phyloP scores from a whole-genome alignment of 2,113 vertebrate genomes.

The Cyphomyrus plagiostoma region DNA sequence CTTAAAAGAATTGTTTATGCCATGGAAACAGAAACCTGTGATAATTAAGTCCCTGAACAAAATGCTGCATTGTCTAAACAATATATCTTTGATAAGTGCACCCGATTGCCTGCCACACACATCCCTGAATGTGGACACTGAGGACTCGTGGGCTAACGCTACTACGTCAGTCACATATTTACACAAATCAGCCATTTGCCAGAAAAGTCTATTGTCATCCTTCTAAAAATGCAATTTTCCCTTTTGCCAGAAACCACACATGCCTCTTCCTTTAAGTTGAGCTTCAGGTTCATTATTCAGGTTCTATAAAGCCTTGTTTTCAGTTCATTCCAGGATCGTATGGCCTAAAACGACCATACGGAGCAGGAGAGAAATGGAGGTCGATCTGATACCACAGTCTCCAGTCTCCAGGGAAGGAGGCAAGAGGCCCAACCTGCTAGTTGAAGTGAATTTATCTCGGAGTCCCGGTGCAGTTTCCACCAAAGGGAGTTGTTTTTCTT shows the following conservation, averaged over 20 bases:
- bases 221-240: neutral
- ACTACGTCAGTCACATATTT: conserved; percentile 44
- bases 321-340: conserved; percentile 9
- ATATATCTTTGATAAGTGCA: neutral
- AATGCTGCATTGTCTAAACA: neutral
- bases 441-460: conserved; percentile 23
- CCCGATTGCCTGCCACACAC: neutral
- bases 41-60: conserved; percentile 8
- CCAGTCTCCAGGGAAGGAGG: neutral
- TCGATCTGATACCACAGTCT: neutral
- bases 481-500: conserved; percentile 38
- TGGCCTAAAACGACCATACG: conserved; percentile 13
- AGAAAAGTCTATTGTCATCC: neutral
- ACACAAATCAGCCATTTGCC: conserved; percentile 39
- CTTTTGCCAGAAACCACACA: neutral
- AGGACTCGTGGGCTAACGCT: neutral
- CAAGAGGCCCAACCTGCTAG: neutral
- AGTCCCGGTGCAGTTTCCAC: conserved; percentile 24
- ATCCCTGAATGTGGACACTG: neutral
- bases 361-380: conserved; percentile 17
- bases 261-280: neutral
- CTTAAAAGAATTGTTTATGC: neutral
- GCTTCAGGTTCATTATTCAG: neutral
- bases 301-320: neutral
- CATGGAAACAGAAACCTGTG: neutral